Evolutionary conservation across 2,113 vertebrate species (phyloP).

Genomic region (Struthio camelus): DNA sequence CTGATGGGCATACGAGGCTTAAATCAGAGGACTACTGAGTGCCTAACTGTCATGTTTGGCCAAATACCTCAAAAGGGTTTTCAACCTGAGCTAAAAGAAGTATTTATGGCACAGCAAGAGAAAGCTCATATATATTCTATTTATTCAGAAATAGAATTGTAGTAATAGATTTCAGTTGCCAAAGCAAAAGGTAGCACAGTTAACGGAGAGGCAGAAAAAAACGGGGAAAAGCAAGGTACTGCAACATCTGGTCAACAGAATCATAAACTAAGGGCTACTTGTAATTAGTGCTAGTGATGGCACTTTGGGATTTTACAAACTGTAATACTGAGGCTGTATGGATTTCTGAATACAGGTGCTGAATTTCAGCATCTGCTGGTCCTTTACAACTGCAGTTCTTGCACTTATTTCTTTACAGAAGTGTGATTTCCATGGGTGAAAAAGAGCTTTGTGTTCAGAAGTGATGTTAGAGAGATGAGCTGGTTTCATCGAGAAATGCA

Average conservation of each 20-base stretch:
- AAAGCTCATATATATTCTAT: fast-evolving
- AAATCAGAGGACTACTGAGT: neutral
- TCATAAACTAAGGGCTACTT: neutral
- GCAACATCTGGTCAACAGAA: neutral
- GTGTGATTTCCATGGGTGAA: neutral
- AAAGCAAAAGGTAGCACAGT: neutral
- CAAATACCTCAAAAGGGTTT: neutral
- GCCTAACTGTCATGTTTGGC: neutral
- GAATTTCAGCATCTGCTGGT: neutral
- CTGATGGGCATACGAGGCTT: neutral
- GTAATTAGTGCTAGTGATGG: conserved; percentile 1
- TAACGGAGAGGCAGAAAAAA: neutral
- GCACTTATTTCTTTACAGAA: neutral
- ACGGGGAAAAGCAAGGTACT: neutral
- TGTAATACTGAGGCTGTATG: neutral
- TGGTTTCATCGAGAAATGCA: neutral
- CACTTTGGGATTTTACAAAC: neutral
- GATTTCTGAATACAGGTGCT: neutral
- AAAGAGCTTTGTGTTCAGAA: neutral
- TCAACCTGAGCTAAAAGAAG: neutral
- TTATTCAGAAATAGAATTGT: neutral
- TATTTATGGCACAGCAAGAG: neutral
- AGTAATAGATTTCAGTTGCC: neutral
- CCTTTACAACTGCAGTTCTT: neutral
- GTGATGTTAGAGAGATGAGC: neutral